These are phyloP conservation scores for Orchesella cincta DNA, from an alignment of 1,140 invertebrate genomes.

Conservation along the genomic window DNA sequence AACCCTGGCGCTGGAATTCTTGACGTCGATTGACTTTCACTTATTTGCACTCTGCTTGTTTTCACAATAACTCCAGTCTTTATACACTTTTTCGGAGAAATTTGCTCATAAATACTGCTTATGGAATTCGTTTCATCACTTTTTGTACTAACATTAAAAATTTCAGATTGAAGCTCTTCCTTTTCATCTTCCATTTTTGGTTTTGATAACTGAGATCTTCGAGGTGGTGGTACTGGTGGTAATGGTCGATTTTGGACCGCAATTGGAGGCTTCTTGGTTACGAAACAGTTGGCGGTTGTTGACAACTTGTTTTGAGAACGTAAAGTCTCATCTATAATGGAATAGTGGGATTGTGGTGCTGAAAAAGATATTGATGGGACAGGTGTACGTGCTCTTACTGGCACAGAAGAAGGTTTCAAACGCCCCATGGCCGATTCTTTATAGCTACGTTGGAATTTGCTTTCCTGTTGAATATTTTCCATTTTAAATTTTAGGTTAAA, in stretches of 20 bases:
- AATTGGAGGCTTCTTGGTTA: neutral
- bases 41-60: conserved; percentile 7
- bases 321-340: neutral
- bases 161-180: neutral
- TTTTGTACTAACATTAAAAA: neutral
- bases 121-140: conserved; percentile 15
- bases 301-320: neutral
- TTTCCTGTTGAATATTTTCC: too few species aligned
- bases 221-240: conserved; percentile 1
- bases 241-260: conserved; percentile 13
- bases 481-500: too few species aligned
- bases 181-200: too few species aligned
- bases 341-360: neutral
- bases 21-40: conserved; percentile 6
- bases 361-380: neutral
- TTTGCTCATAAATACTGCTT: conserved; percentile 26
- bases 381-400: neutral
- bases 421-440: too few species aligned
- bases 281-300: neutral
- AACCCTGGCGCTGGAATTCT: conserved; percentile 15
- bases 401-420: too few species aligned
- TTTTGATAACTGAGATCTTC: neutral
- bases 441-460: too few species aligned
- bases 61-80: neutral
- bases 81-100: conserved; percentile 12